phyloP scores from a whole-genome alignment of 2,797 vertebrate genomes.

The Glossophaga mutica region DNA sequence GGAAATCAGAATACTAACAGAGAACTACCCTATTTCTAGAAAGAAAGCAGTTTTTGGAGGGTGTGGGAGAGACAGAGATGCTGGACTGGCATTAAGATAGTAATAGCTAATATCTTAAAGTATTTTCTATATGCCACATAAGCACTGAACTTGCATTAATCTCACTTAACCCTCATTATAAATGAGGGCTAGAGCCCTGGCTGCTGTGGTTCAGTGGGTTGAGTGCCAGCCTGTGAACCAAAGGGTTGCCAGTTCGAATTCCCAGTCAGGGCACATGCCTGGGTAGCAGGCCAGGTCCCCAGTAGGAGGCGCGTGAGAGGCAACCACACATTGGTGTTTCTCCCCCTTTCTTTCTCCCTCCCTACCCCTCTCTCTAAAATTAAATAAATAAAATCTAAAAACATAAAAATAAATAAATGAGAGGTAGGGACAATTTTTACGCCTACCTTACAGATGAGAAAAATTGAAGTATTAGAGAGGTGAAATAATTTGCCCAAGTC shows the following conservation, averaged over 20 bases:
- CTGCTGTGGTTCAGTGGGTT: too few species aligned
- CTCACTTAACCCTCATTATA: constrained; percentile 15
- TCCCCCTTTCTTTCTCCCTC: too few species aligned
- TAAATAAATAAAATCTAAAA: too few species aligned
- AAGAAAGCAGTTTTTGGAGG: not conserved
- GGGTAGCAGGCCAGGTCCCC: too few species aligned
- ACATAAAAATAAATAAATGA: not conserved
- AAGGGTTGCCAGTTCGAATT: too few species aligned
- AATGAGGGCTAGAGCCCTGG: not conserved
- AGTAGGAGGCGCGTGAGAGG: too few species aligned
- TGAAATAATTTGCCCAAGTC: constrained; percentile 42
- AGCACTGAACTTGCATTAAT: not conserved
- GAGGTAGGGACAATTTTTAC: not conserved
- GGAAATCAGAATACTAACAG: not conserved
- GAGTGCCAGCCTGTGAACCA: too few species aligned
- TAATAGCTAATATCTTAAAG: not conserved
- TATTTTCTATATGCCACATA: not conserved
- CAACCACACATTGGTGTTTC: too few species aligned
- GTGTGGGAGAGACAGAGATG: not conserved
- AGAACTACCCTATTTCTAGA: not conserved
- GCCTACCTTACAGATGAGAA: constrained; percentile 31
- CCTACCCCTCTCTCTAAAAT: too few species aligned
- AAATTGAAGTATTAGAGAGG: constrained; percentile 20
- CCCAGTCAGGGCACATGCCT: too few species aligned
- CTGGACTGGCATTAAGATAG: not conserved